These are phyloP conservation scores for Maniola hyperantus DNA, from an alignment of 2,888 invertebrate species.

Conservation along the genomic window DNA sequence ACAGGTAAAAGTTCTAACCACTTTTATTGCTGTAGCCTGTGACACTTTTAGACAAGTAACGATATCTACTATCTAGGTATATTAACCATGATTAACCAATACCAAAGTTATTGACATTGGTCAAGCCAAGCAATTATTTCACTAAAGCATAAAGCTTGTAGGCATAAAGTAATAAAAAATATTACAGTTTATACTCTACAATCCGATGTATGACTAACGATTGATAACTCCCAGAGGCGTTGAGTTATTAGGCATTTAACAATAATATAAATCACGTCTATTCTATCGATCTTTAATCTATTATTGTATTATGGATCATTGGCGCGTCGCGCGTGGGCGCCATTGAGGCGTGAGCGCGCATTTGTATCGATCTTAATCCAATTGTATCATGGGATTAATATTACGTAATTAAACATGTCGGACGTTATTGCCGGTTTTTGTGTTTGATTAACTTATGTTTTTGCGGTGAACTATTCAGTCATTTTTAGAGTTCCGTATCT, in stretches of 20 bases:
- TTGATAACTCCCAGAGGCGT: constrained; percentile 3
- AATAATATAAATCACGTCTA: neutral
- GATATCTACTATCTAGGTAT: too few relatives aligned
- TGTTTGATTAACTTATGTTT: constrained; percentile 22
- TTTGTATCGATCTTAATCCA: constrained; percentile 73
- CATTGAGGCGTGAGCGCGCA: constrained; percentile 74
- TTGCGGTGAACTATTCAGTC: neutral
- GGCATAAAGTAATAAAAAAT: neutral
- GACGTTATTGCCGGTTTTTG: constrained; percentile 14
- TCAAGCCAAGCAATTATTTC: too few relatives aligned
- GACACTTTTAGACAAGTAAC: too few relatives aligned
- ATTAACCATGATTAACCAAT: too few relatives aligned
- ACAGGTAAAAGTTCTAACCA: too few relatives aligned
- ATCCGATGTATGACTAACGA: neutral
- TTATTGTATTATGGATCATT: constrained; percentile 79
- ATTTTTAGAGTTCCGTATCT: too few relatives aligned
- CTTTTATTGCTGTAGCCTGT: too few relatives aligned
- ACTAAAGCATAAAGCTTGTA: neutral
- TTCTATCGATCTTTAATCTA: constrained; percentile 55
- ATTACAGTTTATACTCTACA: neutral
- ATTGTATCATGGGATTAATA: constrained; percentile 70
- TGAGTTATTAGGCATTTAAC: neutral
- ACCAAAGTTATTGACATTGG: too few relatives aligned
- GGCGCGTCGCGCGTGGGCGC: constrained; percentile 76
- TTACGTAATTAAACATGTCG: constrained; percentile 47